Evolutionary conservation across 2,113 vertebrate genomes (phyloP), one percentile per base, ranked within the genome.

Genomic region (Pongo abelii): DNA sequence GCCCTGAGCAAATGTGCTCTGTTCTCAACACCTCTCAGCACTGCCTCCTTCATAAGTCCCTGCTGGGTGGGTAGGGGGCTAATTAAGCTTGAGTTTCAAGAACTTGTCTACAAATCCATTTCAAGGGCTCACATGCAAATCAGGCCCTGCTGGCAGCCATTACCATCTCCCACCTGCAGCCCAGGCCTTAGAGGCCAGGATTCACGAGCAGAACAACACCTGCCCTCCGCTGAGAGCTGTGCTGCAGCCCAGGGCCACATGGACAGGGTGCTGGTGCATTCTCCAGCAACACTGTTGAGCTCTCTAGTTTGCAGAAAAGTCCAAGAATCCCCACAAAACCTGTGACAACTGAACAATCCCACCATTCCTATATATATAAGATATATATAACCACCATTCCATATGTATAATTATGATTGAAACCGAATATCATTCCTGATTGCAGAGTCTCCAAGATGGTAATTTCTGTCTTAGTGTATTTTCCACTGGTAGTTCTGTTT

Each of bases 81-180:
- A 85, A 72, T 17, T 89, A 57, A 84, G 79, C 97, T 89, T 80
- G 80, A 48, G 30, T 80, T 84, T 84, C 64, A 70, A 77, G 80
- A 84, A 40, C 43, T 59, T 40, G 11, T 30, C 43, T 38, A 10
- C 38, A 2, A 48, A 20, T 75, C 16, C 32, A 48, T 69, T 94
- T 97, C 40, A 90, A 59, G 8, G 95, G 38, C 23, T 85, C 32
- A 17, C 48, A 11, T 55, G 57, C 64, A 97, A 97, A 91, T 97
- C 96, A 25, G 86, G 72, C 6, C 48, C 69, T 16, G 67, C 75
- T 94, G 78, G 91, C 92, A 97, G 94, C 38, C 13, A n/a, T 94
- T 81, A 48, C 38, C 8, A 0, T 91, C 91, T 96, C 86, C 77
- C 69, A 90, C 84, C 69, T 95, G 38, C 35, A 20, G 0, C 27